A percentile compares a stretch with the other conserved stretches of the same genome.
These are phyloP conservation scores for Psilanteris sp. DNA, from an alignment of 1,140 invertebrate genomes.

Conservation along the genomic window DNA sequence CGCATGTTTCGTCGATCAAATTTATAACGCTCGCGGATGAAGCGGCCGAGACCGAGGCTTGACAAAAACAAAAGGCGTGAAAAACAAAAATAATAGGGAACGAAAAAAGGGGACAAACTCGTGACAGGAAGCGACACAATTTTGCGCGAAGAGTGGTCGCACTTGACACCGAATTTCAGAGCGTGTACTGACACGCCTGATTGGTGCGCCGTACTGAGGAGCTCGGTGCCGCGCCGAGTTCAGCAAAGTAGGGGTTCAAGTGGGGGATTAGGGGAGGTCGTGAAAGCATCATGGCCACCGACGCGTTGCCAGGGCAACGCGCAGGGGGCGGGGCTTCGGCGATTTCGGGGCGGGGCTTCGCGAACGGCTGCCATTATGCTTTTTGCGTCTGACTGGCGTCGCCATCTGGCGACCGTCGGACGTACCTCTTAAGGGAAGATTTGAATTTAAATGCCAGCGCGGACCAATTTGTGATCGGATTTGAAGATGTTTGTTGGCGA, in stretches of 20 bases:
- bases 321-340: constrained; percentile 65
- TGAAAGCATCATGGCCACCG: constrained; percentile 67
- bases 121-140: constrained; percentile 17
- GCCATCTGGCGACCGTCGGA: constrained; percentile 64
- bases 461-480: no score
- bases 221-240: neutral
- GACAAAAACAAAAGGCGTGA: neutral
- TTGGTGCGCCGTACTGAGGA: constrained; percentile 10
- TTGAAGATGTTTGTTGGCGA: no score
- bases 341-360: constrained; percentile 63
- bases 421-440: constrained; percentile 23
- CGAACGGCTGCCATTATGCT: constrained; percentile 70
- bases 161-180: constrained; percentile 32
- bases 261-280: constrained; percentile 73
- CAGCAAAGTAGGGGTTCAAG: neutral
- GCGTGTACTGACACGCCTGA: constrained; percentile 24
- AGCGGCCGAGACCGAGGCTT: neutral
- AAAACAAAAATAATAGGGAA: neutral
- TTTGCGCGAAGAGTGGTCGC: constrained; percentile 17
- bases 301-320: constrained; percentile 16
- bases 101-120: neutral
- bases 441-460: constrained; percentile 9
- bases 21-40: no score
- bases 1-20: constrained; percentile 13
- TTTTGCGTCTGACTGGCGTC: constrained; percentile 67